Evolutionary conservation across 2,797 vertebrate species (phyloP), one percentile per base, ranked within the genome.

Genomic region (Anguilla obscura): DNA sequence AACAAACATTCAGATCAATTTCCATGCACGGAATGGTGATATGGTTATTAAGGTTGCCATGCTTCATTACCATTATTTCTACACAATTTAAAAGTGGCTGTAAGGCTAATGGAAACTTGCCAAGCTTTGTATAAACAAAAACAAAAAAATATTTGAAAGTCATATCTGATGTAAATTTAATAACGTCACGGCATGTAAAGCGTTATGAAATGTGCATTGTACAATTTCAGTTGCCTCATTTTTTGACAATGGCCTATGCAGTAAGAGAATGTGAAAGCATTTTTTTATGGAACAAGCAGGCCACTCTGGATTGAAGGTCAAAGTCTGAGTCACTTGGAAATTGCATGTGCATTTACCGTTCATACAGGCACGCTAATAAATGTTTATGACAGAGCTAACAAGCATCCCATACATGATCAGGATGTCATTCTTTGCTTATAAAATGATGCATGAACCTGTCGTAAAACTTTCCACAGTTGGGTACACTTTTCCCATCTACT

Each of bases 1-100:
- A 86, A 74, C 85, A 86, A 86, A 86, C 69, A 74, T 86, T 86
- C 33, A 86, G 63, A 86, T 86, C 66, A 76, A 71, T 86, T 71
- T 86, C 48, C 66, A 86, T 86, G 85, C 45, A 52, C 27, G 21
- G 85, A 69, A 30, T 69, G 63, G 27, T 52, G 85, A 86, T 74
- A 66, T 71, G 30, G 36, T 86, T 86, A 86, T 86, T 86, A 86
- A 86, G 63, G 45, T n/a, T 76, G 85, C 3, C 85, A 86, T 45
- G 85, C 58, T 74, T 86, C 85, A 86, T 86, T 86, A 86, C 60
- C 60, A 50, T 86, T 69, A 86, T 74, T 86, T 86, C 85, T 86
- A 86, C 85, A 74, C 85, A 86, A 86, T 86, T 86, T 86, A 86
- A 86, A 58, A 86, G 36, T 50, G 66, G n/a, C 60, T 74, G 63